Conservation (phyloP, 2,113 vertebrate species). For the Willisornis vidua region DNA sequence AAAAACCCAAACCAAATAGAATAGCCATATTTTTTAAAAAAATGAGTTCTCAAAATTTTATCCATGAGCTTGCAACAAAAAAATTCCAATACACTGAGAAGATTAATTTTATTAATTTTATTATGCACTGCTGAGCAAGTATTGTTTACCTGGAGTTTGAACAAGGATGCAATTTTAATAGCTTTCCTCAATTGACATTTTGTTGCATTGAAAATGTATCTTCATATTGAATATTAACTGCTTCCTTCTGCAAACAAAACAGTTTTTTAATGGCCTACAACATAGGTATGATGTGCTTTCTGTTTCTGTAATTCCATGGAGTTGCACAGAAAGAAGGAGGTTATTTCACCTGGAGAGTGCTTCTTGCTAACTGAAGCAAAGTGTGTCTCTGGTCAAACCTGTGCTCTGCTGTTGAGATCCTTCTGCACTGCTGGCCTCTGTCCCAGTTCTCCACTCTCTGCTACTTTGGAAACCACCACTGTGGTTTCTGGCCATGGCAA, state of each 20-base stretch:
- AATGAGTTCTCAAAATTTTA: background rate
- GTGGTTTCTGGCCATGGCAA: background rate
- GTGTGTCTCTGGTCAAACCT: background rate
- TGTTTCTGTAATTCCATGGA: background rate
- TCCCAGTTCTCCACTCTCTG: background rate
- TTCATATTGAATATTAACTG: background rate
- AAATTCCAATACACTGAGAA: background rate
- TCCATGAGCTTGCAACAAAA: background rate
- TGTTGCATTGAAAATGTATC: background rate
- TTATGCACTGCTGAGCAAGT: background rate
- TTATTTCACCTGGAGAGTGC: background rate
- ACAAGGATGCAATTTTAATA: background rate
- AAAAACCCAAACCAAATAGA: background rate
- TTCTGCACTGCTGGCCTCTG: background rate
- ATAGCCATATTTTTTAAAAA: background rate
- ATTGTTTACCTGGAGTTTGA: background rate
- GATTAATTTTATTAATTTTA: background rate
- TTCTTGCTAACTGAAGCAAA: background rate
- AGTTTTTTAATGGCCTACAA: background rate
- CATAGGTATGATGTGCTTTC: background rate
- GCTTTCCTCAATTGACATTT: background rate
- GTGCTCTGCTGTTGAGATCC: background rate
- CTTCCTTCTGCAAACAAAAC: background rate
- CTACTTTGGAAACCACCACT: background rate
- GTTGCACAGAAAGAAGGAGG: background rate